Base-by-base conservation (phyloP, 2,797 vertebrate genomes). In the Platyrinchus mystaceus region DNA sequence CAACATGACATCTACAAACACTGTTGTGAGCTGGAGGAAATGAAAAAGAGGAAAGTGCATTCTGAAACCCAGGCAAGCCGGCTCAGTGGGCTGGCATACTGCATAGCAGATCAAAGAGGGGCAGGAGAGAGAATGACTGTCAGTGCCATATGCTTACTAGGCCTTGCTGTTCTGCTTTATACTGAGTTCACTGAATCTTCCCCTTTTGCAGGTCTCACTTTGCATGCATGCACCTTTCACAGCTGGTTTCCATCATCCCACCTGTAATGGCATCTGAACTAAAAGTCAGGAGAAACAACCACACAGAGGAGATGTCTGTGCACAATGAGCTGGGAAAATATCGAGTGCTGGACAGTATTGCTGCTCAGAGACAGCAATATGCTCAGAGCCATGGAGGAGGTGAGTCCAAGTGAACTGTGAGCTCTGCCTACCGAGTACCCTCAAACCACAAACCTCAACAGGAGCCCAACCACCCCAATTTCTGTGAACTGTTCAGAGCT, bases 61-160 rank as follows among this genome's bases (percentile, higher is more conserved):
- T 97, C 96, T 96, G 97, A 96, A 96, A 97, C 97, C 97, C 97
- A 97, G 96, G 97, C 96, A 95, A 93, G 92, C 94, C 92, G 12
- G 89, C 84, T 77, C 90, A 93, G 81, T 15, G 82, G 84, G 82
- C 89, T 93, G 83, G 84, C 84, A 67, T 90, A 89, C 71, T 96
- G 87, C 77, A 52, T 26, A 91, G 62, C 34, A 69, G 74, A 70
- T 79, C 92, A 96, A 77, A 69, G 84, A 95, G 88, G 68, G 74
- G 83, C 95, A 95, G 92, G 92, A 91, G 94, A 94, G 62, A 83
- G 74, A 92, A 92, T 4, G 73, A 78, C n/a, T 66, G 28, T 69
- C 87, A 52, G 58, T 34, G 78, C 32, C 76, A 24, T 41, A 12
- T 30, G 62, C 85, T 68, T 55, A 36, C 66, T 36, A 76, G 52